phyloP scores from a whole-genome alignment of 2,888 invertebrate species.

The Nasonia oneida region DNA sequence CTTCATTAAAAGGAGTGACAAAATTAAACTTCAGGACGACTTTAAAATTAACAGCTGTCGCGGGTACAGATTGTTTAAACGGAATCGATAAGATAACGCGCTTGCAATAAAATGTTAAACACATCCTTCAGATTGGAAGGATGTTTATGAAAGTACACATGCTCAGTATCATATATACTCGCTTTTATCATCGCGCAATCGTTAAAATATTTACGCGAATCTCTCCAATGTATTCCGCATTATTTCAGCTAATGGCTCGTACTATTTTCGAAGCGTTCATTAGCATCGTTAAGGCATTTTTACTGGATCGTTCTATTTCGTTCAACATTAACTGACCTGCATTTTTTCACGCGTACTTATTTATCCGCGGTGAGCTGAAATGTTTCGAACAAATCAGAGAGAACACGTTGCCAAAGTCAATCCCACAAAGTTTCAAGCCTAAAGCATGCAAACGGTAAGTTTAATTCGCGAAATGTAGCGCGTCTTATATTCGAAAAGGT shows the following conservation, averaged over 20 bases:
- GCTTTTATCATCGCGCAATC: not conserved
- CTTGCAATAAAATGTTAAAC: not conserved
- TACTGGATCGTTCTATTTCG: not conserved
- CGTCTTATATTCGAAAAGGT: not conserved
- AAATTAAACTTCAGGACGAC: not conserved
- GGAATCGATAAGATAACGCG: too few species aligned
- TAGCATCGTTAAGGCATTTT: not conserved
- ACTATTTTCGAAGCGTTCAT: not conserved
- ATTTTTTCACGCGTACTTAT: too few species aligned
- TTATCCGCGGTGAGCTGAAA: not conserved
- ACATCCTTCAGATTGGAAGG: not conserved
- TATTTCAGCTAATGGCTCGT: not conserved
- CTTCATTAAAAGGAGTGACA: conserved; percentile 18
- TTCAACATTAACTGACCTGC: not conserved
- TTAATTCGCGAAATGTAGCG: not conserved
- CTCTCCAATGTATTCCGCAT: not conserved
- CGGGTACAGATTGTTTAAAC: too few species aligned
- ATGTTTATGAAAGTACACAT: too few species aligned
- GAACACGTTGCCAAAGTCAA: not conserved
- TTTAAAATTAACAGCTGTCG: not conserved
- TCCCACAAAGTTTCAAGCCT: not conserved
- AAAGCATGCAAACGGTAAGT: not conserved
- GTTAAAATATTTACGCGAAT: not conserved
- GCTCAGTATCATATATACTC: too few species aligned
- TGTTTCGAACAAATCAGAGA: not conserved